Evolutionary conservation across 2,797 vertebrate species (phyloP), one percentile per base, ranked within the genome.

Genomic region (Remorina albescens): DNA sequence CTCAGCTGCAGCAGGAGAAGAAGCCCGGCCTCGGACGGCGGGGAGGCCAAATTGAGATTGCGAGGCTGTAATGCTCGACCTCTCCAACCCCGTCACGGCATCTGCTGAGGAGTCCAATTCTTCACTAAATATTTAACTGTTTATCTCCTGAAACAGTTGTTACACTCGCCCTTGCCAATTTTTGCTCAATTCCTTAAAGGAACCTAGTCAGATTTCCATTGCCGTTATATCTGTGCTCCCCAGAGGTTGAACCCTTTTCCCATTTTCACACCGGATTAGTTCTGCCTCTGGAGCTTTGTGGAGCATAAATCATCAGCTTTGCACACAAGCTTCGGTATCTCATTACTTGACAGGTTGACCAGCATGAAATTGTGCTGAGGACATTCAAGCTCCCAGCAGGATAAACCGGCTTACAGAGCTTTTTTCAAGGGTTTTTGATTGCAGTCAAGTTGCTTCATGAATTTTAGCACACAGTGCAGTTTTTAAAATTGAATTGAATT

Each of bases 1-100:
- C 59, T 89, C 64, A 77, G 80, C 30, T 16, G 28, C 2, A n/a
- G 66, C 78, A 53, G 63, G 34, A 51, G 69, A 41, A 65, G 51
- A 71, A 16, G 36, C 61, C 44, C 49, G 0, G 42, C 46, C 32
- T 58, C 8, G 3, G 12, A 21, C 37, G n/a, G n/a, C n/a, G n/a
- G n/a, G 50, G 36, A 74, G 69, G 71, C 51, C 60, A 37, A 25
- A 41, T 54, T 26, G 50, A 60, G 66, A 63, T n/a, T n/a, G 69
- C 42, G n/a, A 13, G 10, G 60, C 64, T 75, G 72, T 54, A 68
- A 47, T 25, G 47, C 50, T 66, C 26, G 8, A 81, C 74, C 58
- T 55, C 44, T 7, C 25, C 1, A 55, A 62, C 67, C 51, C 47
- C 32, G 13, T 30, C 50, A 6, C 6, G 16, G 32, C 1, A 32